Percentiles rank a stretch among this genome's conserved stretches.
phyloP scores from a whole-genome alignment of 2,888 invertebrate genomes.

The Pharmacophagus antenor region DNA sequence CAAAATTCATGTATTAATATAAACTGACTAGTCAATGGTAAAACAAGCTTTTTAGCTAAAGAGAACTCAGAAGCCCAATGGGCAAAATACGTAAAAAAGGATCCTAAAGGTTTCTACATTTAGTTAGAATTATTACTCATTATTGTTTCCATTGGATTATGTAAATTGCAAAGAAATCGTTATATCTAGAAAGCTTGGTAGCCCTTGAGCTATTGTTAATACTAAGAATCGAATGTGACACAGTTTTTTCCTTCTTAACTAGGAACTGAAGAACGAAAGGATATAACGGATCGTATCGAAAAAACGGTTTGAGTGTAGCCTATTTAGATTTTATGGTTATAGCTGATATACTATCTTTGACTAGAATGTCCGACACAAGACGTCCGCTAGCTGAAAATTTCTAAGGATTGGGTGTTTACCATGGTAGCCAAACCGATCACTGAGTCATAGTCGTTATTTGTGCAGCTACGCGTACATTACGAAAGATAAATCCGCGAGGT shows the following conservation, averaged over 20 bases:
- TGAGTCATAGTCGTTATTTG: constrained; percentile 36
- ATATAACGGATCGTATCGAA: not conserved
- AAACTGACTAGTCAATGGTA: no score
- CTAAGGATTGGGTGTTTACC: constrained; percentile 27
- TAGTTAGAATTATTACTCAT: not conserved
- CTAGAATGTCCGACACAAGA: constrained; percentile 16
- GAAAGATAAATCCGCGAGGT: constrained; percentile 34
- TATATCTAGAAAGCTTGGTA: not conserved
- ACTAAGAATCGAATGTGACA: not conserved
- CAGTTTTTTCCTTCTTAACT: not conserved
- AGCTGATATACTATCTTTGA: not conserved
- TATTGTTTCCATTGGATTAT: not conserved
- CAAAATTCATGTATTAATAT: no score
- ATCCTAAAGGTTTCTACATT: not conserved
- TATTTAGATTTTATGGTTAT: not conserved
- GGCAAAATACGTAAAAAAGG: no score
- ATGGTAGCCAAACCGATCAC: constrained; percentile 29
- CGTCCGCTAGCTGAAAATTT: constrained; percentile 29
- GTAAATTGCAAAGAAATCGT: not conserved
- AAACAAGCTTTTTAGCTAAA: no score
- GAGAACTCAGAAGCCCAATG: no score
- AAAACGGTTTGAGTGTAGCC: not conserved
- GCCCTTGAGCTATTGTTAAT: not conserved
- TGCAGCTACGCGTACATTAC: constrained; percentile 22
- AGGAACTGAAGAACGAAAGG: not conserved